Conservation (phyloP, 1,140 invertebrate genomes). For the Microplitis demolitor region DNA sequence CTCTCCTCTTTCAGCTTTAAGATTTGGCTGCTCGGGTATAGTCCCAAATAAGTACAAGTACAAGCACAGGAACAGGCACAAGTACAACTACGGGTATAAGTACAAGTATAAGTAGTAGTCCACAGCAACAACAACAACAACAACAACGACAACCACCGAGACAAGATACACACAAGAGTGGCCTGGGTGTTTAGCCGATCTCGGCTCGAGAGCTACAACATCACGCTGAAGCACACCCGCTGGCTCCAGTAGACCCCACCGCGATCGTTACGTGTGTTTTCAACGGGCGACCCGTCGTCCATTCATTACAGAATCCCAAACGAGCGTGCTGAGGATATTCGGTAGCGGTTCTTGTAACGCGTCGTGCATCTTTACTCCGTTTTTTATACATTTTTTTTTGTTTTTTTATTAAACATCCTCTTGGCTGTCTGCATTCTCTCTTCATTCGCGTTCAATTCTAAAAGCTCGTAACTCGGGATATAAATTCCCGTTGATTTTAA, state of each 20-base stretch:
- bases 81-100: too few relatives aligned
- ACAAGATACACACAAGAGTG: neutral
- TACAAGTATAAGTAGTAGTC: too few relatives aligned
- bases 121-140: neutral
- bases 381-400: neutral
- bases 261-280: constrained; percentile 33
- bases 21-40: neutral
- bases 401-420: neutral
- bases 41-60: too few relatives aligned
- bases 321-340: constrained; percentile 32
- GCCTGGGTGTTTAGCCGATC: constrained; percentile 19
- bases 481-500: too few relatives aligned
- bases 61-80: neutral
- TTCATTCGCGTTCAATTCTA: too few relatives aligned
- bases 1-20: neutral
- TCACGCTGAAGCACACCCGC: constrained; percentile 12
- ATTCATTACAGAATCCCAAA: constrained; percentile 39
- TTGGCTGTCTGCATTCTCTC: too few relatives aligned
- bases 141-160: neutral
- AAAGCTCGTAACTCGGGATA: too few relatives aligned
- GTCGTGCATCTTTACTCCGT: constrained; percentile 26
- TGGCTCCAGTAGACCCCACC: constrained; percentile 11
- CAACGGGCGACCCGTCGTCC: constrained; percentile 23
- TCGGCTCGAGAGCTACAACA: neutral
- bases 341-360: constrained; percentile 30